Percentiles rank a stretch among this genome's conserved stretches.
Conservation (phyloP, 2,888 invertebrate genomes). For the Orthonychiurus folsomi region DNA sequence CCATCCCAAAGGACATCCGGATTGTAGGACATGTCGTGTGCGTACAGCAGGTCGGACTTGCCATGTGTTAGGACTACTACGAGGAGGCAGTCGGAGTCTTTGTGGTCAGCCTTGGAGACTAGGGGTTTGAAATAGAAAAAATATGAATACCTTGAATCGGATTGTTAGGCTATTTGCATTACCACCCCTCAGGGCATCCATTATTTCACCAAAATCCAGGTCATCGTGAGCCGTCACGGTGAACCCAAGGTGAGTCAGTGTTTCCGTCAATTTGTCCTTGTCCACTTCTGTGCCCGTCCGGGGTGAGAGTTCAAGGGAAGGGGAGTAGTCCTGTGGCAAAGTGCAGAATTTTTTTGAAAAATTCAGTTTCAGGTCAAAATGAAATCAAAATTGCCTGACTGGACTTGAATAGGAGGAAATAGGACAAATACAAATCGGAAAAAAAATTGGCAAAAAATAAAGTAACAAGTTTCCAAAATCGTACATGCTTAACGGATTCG, state of each 20-base stretch:
- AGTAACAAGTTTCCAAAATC: constrained; percentile 3
- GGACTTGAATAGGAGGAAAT: too few relatives aligned
- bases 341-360: too few relatives aligned
- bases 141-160: not conserved
- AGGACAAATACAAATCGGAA: too few relatives aligned
- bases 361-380: not conserved
- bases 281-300: constrained; percentile 81
- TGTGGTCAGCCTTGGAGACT: constrained; percentile 14
- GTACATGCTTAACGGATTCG: too few relatives aligned
- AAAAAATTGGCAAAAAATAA: too few relatives aligned
- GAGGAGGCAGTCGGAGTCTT: constrained; percentile 15
- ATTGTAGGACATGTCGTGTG: constrained; percentile 23
- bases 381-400: too few relatives aligned
- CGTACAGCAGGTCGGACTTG: constrained; percentile 14
- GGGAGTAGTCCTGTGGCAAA: constrained; percentile 50
- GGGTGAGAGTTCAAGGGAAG: constrained; percentile 58
- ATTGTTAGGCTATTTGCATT: constrained; percentile 21
- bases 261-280: constrained; percentile 60
- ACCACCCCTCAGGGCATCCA: constrained; percentile 56
- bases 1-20: constrained; percentile 19
- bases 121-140: not conserved
- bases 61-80: constrained; percentile 24
- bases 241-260: constrained; percentile 59
- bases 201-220: constrained; percentile 58
- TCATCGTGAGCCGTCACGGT: constrained; percentile 63